Base-by-base conservation (phyloP, 2,797 vertebrate species). In the Takifugu rubripes region DNA sequence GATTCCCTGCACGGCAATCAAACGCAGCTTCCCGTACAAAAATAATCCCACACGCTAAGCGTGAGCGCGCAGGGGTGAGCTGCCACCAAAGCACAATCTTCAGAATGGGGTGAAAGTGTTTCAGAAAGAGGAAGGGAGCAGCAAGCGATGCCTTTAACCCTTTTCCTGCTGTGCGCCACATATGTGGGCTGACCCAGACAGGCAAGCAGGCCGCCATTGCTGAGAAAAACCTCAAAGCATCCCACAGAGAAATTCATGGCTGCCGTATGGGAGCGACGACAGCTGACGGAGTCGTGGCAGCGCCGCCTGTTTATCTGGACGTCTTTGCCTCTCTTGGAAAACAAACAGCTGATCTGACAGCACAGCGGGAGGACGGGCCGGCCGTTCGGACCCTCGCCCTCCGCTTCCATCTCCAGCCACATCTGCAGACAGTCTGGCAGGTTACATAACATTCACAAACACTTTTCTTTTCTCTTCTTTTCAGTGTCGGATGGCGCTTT, bases 1-100 rank as follows among this genome's bases (percentile, higher is more conserved):
- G 66, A 79, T 88, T 90, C 92, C 85, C 89, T 79, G 84, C 87
- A 67, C 86, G 58, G 89, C 90, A 92, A 91, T 92, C 91, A 92
- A 91, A 92, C 51, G 72, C 89, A 90, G 86, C 83, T 88, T 81
- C 82, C 82, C 77, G 47, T 86, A 91, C 84, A 86, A 90, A 91
- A 91, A 91, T 91, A 91, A 90, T 89, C 86, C 83, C 85, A 84
- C 85, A 86, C 77, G 54, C 69, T 24, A 82, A 82, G 82, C 57
- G 81, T 74, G 79, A 77, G 84, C 54, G 48, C 74, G 69, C 61
- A 3, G 65, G 64, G 68, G 67, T 64, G 48, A 72, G 78, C 16
- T 6, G 15, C 75, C 77, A 78, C 76, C 79, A 54, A 81, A 79
- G 44, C 77, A 54, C 72, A 59, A 47, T 79, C 83, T 78, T 52